Conservation (phyloP, 2,113 vertebrate species). For the Chloebia gouldiae region DNA sequence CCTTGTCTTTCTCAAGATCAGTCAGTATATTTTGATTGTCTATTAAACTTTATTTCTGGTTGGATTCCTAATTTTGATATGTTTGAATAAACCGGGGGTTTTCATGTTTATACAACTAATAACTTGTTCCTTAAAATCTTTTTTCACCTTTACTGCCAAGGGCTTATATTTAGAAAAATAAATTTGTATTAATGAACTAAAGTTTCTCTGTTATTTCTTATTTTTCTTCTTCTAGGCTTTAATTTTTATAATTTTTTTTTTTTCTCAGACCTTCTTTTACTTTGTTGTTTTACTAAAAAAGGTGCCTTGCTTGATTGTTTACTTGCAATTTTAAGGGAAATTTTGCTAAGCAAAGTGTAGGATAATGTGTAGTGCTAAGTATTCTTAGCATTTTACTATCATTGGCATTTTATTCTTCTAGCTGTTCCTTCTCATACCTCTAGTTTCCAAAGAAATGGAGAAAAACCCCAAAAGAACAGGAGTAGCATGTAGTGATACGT, state of each 20-base stretch:
- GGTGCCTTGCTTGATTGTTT: background rate
- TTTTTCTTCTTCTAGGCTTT: background rate
- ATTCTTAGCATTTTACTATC: background rate
- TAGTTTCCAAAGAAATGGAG: background rate
- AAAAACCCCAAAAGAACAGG: background rate
- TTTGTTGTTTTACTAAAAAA: background rate
- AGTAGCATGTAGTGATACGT: background rate
- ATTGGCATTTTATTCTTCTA: background rate
- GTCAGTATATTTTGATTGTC: background rate
- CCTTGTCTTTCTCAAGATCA: background rate
- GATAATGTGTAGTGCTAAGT: background rate
- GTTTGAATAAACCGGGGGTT: background rate
- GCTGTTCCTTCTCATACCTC: background rate
- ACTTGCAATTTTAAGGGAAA: background rate
- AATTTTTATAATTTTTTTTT: background rate
- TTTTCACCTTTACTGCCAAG: background rate
- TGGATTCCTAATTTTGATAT: background rate
- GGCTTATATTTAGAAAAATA: background rate
- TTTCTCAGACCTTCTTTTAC: background rate
- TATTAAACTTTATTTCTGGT: background rate
- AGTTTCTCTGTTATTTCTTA: background rate
- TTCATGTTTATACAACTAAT: background rate
- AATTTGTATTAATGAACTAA: background rate
- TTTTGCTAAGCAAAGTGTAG: background rate
- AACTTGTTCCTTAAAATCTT: background rate